A percentile compares a stretch with the other conserved stretches of the same genome.
These are phyloP conservation scores for Phalanger gymnotis DNA, from an alignment of 2,797 vertebrate species.

Conservation along the genomic window DNA sequence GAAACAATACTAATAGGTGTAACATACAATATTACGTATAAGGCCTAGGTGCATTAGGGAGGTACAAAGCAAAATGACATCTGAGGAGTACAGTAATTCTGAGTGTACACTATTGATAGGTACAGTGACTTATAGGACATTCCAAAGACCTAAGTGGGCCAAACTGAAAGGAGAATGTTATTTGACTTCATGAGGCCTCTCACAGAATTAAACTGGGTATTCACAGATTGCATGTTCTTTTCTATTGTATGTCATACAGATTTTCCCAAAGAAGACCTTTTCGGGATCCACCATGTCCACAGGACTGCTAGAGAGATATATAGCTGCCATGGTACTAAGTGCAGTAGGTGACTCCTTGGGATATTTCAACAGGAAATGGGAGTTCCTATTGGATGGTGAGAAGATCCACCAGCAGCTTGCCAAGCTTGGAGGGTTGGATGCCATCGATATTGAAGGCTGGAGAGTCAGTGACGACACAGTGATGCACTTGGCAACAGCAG, in stretches of 20 bases:
- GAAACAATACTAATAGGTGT: not conserved
- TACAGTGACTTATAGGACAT: not conserved
- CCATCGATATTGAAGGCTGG: slow-evolving; percentile 81
- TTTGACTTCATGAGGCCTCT: not conserved
- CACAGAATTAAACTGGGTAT: not conserved
- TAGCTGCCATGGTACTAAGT: slow-evolving; percentile 88
- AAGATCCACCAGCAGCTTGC: slow-evolving; percentile 85
- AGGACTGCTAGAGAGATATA: slow-evolving; percentile 80
- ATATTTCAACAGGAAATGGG: slow-evolving; percentile 83
- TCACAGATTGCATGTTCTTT: not conserved
- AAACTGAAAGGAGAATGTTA: not conserved
- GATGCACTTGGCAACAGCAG: slow-evolving; percentile 89
- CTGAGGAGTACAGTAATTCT: not conserved
- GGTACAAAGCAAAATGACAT: not conserved
- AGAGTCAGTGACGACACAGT: slow-evolving; percentile 88
- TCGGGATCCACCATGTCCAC: slow-evolving; percentile 48
- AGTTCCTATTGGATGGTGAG: slow-evolving; percentile 81
- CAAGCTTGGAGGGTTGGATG: slow-evolving; percentile 82
- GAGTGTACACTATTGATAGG: not conserved
- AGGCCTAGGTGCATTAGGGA: not conserved
- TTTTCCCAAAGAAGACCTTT: not conserved
- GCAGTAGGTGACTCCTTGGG: slow-evolving; percentile 86
- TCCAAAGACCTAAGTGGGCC: not conserved
- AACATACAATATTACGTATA: not conserved
- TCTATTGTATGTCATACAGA: not conserved